Base-by-base conservation (phyloP, 2,113 vertebrate genomes). In the Aix galericulata region DNA sequence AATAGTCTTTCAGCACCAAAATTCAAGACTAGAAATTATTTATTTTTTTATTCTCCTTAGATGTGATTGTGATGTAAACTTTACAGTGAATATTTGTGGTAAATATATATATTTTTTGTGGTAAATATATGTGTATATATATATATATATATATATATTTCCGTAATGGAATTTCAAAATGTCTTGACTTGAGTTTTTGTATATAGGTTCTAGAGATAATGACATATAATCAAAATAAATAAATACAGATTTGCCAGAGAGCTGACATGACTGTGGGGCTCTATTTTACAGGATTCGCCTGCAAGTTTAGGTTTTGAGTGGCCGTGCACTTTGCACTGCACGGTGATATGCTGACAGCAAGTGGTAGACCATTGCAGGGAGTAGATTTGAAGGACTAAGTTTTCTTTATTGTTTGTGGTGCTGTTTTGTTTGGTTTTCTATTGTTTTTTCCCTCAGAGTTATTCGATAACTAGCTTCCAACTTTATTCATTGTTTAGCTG, bases 211-310 rank as follows among this genome's bases (percentile, higher is more conserved):
- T 11, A 13, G 52, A 66, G 36, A 16, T 31, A 13, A 31, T 34
- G 27, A n/a, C 17, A 1, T 56, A 11, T 15, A 44, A 34, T 23
- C 2, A n/a, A 68, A 32, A 16, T 48, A 52, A 29, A 40, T 46
- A 13, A 7, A 27, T 10, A 52, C 50, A 23, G 73, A 32, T 13
- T 46, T 11, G 12, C 7, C 31, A 32, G 66, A 29, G 32, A 56
- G 9, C 36, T 91, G 21, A 60, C 0, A 0, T 62, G 26, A 62
- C 34, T 55, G 36, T 7, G 3, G 50, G 69, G 23, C 15, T 85
- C 32, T 46, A 11, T 69, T 25, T 78, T 64, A 62, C 22, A 73
- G 32, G 40, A 58, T 69, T 86, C 6, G 12, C 73, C 22, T 73
- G 26, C 17, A 58, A 42, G 53, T 34, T 55, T 10, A 52, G 32